Conservation (phyloP, 2,888 invertebrate genomes). For the Cinara cedri region DNA sequence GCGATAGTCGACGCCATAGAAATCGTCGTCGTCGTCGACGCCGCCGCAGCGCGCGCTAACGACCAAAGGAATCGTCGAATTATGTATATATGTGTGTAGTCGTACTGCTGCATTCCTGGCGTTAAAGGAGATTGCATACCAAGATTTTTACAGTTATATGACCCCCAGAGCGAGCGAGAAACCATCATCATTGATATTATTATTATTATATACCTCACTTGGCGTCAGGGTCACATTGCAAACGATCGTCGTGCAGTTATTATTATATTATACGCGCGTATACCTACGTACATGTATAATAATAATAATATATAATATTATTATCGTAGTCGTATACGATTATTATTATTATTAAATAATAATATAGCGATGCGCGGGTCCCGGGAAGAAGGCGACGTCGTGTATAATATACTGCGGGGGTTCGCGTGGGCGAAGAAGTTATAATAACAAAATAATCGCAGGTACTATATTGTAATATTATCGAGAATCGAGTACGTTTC, state of each 20-base stretch:
- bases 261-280: neutral
- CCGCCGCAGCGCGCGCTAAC: neutral
- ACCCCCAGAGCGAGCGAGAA: slow-evolving; percentile 44
- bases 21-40: neutral
- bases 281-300: neutral
- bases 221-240: slow-evolving; percentile 5
- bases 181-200: slow-evolving; percentile 12
- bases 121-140: slow-evolving; percentile 46
- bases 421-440: no score
- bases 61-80: slow-evolving; percentile 20
- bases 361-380: neutral
- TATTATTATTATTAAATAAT: neutral
- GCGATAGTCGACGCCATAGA: slow-evolving; percentile 10
- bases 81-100: neutral
- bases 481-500: no score
- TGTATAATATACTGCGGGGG: no score
- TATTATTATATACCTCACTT: neutral
- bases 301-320: slow-evolving; percentile 15
- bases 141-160: slow-evolving; percentile 55
- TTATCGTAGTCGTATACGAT: neutral
- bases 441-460: no score
- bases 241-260: neutral
- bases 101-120: slow-evolving; percentile 40
- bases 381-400: no score
- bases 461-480: no score